Evolutionary conservation across 2,797 vertebrate genomes (phyloP).

Genomic region (Sylvia borin): DNA sequence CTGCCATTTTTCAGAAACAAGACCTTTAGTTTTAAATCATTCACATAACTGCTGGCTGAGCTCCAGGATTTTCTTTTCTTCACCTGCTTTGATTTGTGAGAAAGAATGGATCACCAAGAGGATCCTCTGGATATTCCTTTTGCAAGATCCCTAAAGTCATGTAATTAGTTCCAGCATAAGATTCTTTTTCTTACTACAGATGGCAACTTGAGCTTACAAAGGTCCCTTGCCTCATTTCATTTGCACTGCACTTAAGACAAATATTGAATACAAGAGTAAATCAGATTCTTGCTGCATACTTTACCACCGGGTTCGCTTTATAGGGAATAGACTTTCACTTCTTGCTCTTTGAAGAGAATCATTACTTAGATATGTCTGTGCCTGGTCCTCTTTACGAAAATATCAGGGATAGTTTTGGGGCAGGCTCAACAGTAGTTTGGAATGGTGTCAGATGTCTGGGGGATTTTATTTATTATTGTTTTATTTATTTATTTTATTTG

Average conservation of each 20-base stretch:
- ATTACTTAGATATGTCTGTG: background rate
- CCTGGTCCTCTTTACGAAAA: background rate
- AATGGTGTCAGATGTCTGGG: background rate
- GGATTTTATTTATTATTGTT: background rate
- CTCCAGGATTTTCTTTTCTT: constrained; percentile 15
- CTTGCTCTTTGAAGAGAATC: background rate
- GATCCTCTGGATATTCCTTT: background rate
- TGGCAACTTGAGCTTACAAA: background rate
- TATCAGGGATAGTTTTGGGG: background rate
- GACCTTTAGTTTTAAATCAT: constrained; percentile 25
- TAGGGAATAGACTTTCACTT: background rate
- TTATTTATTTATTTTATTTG: no score
- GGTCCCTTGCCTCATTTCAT: background rate
- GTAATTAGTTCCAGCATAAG: background rate
- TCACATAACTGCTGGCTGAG: background rate
- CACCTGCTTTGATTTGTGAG: background rate
- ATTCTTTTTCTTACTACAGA: background rate
- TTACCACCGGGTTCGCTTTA: background rate
- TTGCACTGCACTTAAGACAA: background rate
- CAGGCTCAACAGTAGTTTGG: background rate
- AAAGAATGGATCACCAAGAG: background rate
- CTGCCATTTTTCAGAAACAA: background rate
- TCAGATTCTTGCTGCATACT: background rate
- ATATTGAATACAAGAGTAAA: background rate
- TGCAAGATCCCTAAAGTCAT: background rate